A percentile compares a stretch with the other conserved stretches of the same genome.
phyloP scores from a whole-genome alignment of 23 tunicate species.

The Styela plicata region DNA sequence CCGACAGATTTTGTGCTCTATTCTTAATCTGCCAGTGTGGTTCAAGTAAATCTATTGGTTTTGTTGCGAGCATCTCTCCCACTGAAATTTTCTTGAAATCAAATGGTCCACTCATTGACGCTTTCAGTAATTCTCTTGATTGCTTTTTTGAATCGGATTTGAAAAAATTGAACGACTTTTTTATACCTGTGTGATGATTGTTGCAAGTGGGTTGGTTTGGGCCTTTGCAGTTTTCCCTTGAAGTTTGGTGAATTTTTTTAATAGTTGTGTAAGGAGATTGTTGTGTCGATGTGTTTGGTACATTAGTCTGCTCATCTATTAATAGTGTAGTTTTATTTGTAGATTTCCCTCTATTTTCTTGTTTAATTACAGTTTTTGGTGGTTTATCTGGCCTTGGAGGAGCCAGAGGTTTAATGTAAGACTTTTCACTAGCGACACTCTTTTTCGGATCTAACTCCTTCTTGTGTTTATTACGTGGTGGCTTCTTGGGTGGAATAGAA shows the following conservation, averaged over 20 bases:
- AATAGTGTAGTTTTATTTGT: not conserved
- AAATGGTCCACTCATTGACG: constrained; percentile 7
- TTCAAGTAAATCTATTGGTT: constrained; percentile 5
- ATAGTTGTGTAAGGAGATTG: not conserved
- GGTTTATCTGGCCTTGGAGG: not conserved
- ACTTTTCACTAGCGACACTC: not conserved
- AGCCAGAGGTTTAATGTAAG: not conserved
- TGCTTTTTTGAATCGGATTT: not conserved
- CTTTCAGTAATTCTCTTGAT: not conserved
- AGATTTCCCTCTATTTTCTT: not conserved
- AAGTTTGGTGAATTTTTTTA: not conserved
- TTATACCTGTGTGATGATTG: not conserved
- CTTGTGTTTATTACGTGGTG: not conserved
- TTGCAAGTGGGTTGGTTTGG: not conserved
- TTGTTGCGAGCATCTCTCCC: constrained; percentile 2
- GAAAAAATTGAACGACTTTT: not conserved
- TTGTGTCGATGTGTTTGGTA: not conserved
- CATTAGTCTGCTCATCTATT: not conserved
- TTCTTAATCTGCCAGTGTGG: not conserved
- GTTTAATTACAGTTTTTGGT: not conserved
- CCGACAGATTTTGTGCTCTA: not conserved
- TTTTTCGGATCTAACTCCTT: not conserved
- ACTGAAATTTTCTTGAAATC: not conserved
- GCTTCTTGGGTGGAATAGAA: not conserved
- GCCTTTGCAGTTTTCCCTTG: constrained; percentile 1